Conservation (phyloP, 2,888 invertebrate genomes). For the Lymantria monacha region DNA sequence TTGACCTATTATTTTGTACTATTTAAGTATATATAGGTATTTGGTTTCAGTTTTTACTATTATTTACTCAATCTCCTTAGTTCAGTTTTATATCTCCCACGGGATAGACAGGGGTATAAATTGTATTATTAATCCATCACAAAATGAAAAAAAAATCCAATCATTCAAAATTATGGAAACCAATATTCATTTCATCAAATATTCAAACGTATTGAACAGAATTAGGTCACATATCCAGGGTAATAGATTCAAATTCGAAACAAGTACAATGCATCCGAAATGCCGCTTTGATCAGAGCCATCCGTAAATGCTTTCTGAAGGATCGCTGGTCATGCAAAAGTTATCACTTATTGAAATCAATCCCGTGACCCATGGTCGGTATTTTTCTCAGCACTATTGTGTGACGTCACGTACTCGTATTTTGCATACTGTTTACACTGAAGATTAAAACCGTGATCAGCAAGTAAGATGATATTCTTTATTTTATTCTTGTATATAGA, state of each 20-base stretch:
- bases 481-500: too few relatives aligned
- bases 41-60: too few relatives aligned
- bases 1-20: too few relatives aligned
- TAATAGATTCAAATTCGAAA: slow-evolving; percentile 38
- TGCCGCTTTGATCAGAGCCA: slow-evolving; percentile 45
- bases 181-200: not conserved
- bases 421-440: slow-evolving; percentile 30
- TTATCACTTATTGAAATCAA: slow-evolving; percentile 75
- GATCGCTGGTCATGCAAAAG: slow-evolving; percentile 59
- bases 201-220: slow-evolving; percentile 15
- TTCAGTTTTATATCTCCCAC: too few relatives aligned
- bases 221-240: slow-evolving; percentile 33
- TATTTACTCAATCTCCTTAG: too few relatives aligned
- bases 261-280: slow-evolving; percentile 24
- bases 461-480: not conserved
- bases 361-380: slow-evolving; percentile 33
- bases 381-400: slow-evolving; percentile 46
- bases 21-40: too few relatives aligned
- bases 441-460: slow-evolving; percentile 20
- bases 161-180: not conserved
- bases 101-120: too few relatives aligned
- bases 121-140: too few relatives aligned
- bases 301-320: slow-evolving; percentile 45
- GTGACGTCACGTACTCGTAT: slow-evolving; percentile 40
- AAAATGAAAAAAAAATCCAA: not conserved